Evolutionary conservation across 1,140 invertebrate species (phyloP).

Genomic region (Psix sp.): DNA sequence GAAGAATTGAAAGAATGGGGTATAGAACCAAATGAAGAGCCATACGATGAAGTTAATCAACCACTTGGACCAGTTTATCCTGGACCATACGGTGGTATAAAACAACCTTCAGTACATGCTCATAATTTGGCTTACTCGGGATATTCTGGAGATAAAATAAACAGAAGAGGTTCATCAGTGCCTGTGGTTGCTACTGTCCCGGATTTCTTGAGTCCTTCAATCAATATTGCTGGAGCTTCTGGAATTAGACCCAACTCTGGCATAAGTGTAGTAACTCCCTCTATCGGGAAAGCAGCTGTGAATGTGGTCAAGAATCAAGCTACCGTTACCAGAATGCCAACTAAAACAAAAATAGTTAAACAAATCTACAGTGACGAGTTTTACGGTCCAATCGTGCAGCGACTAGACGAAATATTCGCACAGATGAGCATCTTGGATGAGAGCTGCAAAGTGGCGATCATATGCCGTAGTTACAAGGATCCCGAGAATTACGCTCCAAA

Average conservation of each 20-base stretch:
- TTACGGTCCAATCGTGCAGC: constrained; percentile 86
- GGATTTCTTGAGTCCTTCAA: constrained; percentile 14
- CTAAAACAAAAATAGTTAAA: constrained; percentile 23
- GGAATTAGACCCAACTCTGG: constrained; percentile 17
- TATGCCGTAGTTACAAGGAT: constrained; percentile 89
- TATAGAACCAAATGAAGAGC: constrained; percentile 69
- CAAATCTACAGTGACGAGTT: constrained; percentile 81
- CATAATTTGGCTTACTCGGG: constrained; percentile 70
- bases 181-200: constrained; percentile 5
- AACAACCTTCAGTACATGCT: constrained; percentile 52
- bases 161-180: constrained; percentile 8
- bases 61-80: constrained; percentile 53
- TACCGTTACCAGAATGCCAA: background rate
- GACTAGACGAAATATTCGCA: constrained; percentile 84
- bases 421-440: constrained; percentile 83
- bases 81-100: constrained; percentile 54
- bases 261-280: constrained; percentile 9
- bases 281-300: constrained; percentile 16
- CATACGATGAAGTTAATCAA: constrained; percentile 61
- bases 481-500: constrained; percentile 86
- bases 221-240: constrained; percentile 11
- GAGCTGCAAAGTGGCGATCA: constrained; percentile 84
- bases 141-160: constrained; percentile 62
- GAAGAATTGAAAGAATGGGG: constrained; percentile 75
- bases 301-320: background rate